Conservation (phyloP, 2,888 invertebrate species). For the Epinotia bilunana region DNA sequence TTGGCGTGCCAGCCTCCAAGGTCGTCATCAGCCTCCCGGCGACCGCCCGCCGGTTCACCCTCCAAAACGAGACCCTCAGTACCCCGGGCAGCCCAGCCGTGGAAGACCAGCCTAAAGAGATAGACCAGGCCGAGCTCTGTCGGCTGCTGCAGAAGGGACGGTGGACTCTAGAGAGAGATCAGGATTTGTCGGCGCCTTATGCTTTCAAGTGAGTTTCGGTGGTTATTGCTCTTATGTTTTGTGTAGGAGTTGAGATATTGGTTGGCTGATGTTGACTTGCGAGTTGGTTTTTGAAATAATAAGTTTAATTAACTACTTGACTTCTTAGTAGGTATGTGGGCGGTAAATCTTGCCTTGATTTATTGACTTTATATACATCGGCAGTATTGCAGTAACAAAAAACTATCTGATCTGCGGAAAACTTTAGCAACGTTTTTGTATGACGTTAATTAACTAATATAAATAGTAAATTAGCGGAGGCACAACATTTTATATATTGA, state of each 20-base stretch:
- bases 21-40: slow-evolving; percentile 89
- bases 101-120: slow-evolving; percentile 82
- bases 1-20: slow-evolving; percentile 89
- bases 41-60: slow-evolving; percentile 87
- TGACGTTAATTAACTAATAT: not conserved
- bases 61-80: slow-evolving; percentile 86
- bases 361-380: not conserved
- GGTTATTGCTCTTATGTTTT: slow-evolving; percentile 19
- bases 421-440: not conserved
- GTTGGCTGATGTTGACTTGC: not conserved
- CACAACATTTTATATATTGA: too few relatives aligned
- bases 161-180: slow-evolving; percentile 91
- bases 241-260: not conserved
- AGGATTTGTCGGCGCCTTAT: slow-evolving; percentile 91
- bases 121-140: slow-evolving; percentile 86
- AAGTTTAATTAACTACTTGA: too few relatives aligned
- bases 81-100: slow-evolving; percentile 87
- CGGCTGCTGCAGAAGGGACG: slow-evolving; percentile 82
- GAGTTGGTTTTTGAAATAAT: not conserved
- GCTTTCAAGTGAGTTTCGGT: slow-evolving; percentile 85
- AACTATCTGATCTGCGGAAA: not conserved
- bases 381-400: too few relatives aligned
- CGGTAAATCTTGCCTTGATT: not conserved
- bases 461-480: too few relatives aligned
- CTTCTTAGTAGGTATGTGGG: not conserved